These are phyloP conservation scores for Apostichopus californicus DNA, from an alignment of 35 echinoderm and acorn worm species.

Conservation along the genomic window DNA sequence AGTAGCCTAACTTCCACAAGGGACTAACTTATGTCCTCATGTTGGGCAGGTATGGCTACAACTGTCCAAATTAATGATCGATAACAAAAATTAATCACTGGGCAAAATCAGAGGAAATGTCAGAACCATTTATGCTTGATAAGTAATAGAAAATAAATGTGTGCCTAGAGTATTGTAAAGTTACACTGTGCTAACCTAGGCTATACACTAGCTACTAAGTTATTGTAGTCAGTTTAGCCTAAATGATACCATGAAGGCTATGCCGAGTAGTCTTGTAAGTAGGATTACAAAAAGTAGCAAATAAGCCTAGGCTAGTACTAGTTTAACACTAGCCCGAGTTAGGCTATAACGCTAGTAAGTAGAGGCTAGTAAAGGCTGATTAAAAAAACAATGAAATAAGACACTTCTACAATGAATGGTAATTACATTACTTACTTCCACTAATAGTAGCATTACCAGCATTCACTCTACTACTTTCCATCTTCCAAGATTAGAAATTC, in stretches of 20 bases:
- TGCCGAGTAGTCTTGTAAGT: neutral
- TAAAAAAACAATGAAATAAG: neutral
- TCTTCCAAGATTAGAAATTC: neutral
- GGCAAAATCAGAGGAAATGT: too few relatives aligned
- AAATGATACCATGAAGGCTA: neutral
- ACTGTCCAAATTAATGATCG: too few relatives aligned
- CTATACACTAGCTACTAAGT: too few relatives aligned
- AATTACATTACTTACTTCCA: neutral
- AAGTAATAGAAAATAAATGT: too few relatives aligned
- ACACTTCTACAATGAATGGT: neutral
- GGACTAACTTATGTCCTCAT: too few relatives aligned
- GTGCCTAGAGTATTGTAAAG: too few relatives aligned
- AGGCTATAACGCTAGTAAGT: neutral
- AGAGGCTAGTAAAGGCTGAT: neutral
- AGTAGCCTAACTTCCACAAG: too few relatives aligned
- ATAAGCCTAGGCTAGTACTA: neutral
- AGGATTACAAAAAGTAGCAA: neutral
- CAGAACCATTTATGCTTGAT: too few relatives aligned
- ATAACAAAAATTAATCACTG: too few relatives aligned
- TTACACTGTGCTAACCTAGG: too few relatives aligned
- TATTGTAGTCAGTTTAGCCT: too few relatives aligned
- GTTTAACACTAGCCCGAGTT: neutral
- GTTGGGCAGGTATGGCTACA: too few relatives aligned
- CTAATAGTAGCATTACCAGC: neutral
- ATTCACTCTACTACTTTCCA: neutral